Base-by-base conservation (phyloP, 2,888 invertebrate species). In the Epinotia nisella region DNA sequence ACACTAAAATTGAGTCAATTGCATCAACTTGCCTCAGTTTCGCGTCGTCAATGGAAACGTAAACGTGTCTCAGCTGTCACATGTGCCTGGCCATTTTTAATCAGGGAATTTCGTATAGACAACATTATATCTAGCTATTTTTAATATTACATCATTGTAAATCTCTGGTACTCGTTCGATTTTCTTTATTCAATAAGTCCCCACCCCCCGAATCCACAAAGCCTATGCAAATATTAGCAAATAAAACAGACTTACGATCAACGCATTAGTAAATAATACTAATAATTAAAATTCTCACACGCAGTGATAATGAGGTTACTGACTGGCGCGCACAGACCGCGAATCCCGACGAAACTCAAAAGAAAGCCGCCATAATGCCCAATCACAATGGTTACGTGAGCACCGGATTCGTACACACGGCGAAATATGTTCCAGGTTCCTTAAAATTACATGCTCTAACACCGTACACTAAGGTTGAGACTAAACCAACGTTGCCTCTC, bases 241-340 rank as follows among this genome's bases (percentile, higher is more conserved):
- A 21, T 55, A 45, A 45, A 39, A 21, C 59, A 39, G 51, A 29
- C 59, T 49, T 17, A 45, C 66, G 65, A 51, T 65, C 35, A 64
- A 56, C 41, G 65, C 19, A 60, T 67, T 60, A 60, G 24, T 17
- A 7, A n/a, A n/a, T n/a, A n/a, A n/a, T n/a, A n/a, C n/a, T n/a
- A n/a, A 77, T 79, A 78, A 84, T 82, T 81, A 82, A 80, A 80
- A 84, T 84, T 82, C 80, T 81, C 81, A 78, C 81, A 77, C 49
- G 45, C 79, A 78, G 78, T 78, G 78, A 81, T 83, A 85, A 84
- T 83, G 81, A 83, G 86, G 84, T 83, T 82, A 80, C 78, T 81
- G 84, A 84, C 84, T 77, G 70, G 75, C 39, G n/a, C 21, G 61
- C 76, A n/a, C 75, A 66, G 55, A 17, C 21, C 61, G 13, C 49